These are phyloP conservation scores for Spisula solida DNA, from an alignment of 2,888 invertebrate species.

Conservation along the genomic window DNA sequence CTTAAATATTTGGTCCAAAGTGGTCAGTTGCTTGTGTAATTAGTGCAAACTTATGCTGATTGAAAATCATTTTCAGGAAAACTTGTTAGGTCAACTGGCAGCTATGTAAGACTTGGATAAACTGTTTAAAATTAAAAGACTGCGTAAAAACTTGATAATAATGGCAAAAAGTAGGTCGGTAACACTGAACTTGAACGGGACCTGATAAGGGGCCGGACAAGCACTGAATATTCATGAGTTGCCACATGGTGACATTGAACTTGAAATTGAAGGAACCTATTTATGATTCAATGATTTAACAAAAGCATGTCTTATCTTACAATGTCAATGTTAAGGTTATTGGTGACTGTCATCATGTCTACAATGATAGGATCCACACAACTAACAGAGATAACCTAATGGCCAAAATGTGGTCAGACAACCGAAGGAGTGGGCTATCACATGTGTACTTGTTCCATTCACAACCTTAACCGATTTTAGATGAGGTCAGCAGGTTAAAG, in stretches of 20 bases:
- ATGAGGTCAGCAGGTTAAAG: background rate
- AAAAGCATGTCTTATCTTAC: background rate
- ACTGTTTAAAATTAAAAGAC: no score
- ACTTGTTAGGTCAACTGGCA: no score
- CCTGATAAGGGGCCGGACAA: no score
- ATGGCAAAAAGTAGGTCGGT: no score
- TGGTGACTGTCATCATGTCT: background rate
- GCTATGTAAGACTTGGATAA: no score
- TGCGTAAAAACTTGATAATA: no score
- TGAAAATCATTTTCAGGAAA: no score
- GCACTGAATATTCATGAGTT: background rate
- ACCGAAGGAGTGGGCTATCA: background rate
- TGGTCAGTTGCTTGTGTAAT: no score
- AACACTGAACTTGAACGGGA: no score
- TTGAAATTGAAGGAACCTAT: background rate
- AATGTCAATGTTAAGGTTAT: constrained; percentile 20
- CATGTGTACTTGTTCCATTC: background rate
- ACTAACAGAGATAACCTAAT: background rate
- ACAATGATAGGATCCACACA: background rate
- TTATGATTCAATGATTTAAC: background rate
- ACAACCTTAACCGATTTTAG: background rate
- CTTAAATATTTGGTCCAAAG: no score
- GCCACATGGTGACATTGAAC: no score
- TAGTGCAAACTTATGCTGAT: no score
- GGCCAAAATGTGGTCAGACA: background rate